Conservation (phyloP, 1,140 invertebrate genomes). For the Macrobrachium nipponense region DNA sequence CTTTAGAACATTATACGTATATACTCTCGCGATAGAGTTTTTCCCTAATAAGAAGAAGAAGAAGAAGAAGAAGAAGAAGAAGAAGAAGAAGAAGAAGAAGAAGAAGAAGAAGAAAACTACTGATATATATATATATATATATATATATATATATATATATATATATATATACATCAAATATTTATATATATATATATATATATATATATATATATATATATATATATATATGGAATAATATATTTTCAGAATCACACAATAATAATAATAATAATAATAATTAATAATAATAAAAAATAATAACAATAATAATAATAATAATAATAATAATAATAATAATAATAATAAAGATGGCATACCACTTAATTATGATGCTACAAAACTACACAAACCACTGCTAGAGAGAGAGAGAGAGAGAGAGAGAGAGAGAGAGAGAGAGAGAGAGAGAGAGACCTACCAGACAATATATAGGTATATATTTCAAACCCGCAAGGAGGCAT, state of each 20-base stretch:
- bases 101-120: too few relatives aligned
- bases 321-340: slow-evolving; percentile 3
- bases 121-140: too few relatives aligned
- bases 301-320: slow-evolving; percentile 2
- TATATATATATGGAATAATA: not conserved
- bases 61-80: too few relatives aligned
- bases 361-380: too few relatives aligned
- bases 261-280: slow-evolving; percentile 4
- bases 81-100: too few relatives aligned
- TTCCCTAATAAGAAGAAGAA: too few relatives aligned
- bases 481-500: too few relatives aligned
- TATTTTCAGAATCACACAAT: not conserved
- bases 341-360: not conserved
- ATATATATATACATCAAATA: not conserved
- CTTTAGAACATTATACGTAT: too few relatives aligned
- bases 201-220: slow-evolving; percentile 18
- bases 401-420: slow-evolving; percentile 33
- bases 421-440: slow-evolving; percentile 33
- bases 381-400: too few relatives aligned
- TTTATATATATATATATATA: slow-evolving; percentile 6
- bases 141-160: not conserved
- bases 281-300: not conserved
- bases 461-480: not conserved
- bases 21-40: too few relatives aligned
- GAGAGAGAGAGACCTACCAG: slow-evolving; percentile 11